These are phyloP conservation scores for Austrofundulus limnaeus DNA, from an alignment of 2,113 vertebrate species.

Conservation along the genomic window DNA sequence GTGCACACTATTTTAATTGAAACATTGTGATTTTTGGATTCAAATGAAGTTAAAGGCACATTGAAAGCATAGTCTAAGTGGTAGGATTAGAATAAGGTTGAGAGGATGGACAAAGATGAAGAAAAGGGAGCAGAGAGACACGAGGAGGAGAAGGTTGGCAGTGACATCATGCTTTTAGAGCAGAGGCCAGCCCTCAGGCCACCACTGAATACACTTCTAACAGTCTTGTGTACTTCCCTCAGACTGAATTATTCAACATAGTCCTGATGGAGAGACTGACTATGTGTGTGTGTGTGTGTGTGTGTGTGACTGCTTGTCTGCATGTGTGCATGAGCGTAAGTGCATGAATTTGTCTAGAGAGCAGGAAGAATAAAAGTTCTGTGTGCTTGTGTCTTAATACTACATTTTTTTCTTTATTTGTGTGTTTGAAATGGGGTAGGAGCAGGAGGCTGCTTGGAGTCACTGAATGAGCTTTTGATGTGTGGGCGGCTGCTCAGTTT, in stretches of 20 bases:
- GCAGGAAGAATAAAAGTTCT: slow-evolving; percentile 39
- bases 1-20: slow-evolving; percentile 1
- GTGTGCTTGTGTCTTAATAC: slow-evolving; percentile 36
- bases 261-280: slow-evolving; percentile 71
- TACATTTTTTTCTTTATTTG: slow-evolving; percentile 57
- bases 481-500: slow-evolving; percentile 54
- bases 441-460: slow-evolving; percentile 39
- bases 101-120: neutral
- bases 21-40: slow-evolving; percentile 30
- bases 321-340: slow-evolving; percentile 7
- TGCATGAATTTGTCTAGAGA: slow-evolving; percentile 46
- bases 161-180: slow-evolving; percentile 78
- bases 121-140: slow-evolving; percentile 33
- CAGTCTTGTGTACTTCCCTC: slow-evolving; percentile 74
- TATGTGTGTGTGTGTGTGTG: slow-evolving; percentile 32
- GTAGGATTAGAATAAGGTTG: slow-evolving; percentile 22
- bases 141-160: slow-evolving; percentile 30
- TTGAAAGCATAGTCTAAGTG: slow-evolving; percentile 34
- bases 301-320: slow-evolving; percentile 32
- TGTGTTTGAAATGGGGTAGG: slow-evolving; percentile 38
- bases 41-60: slow-evolving; percentile 36
- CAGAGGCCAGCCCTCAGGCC: slow-evolving; percentile 63
- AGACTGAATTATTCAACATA: slow-evolving; percentile 71
- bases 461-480: slow-evolving; percentile 56
- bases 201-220: slow-evolving; percentile 57